Conservation (phyloP, 2,797 vertebrate species). For the Epinephelus awoara region DNA sequence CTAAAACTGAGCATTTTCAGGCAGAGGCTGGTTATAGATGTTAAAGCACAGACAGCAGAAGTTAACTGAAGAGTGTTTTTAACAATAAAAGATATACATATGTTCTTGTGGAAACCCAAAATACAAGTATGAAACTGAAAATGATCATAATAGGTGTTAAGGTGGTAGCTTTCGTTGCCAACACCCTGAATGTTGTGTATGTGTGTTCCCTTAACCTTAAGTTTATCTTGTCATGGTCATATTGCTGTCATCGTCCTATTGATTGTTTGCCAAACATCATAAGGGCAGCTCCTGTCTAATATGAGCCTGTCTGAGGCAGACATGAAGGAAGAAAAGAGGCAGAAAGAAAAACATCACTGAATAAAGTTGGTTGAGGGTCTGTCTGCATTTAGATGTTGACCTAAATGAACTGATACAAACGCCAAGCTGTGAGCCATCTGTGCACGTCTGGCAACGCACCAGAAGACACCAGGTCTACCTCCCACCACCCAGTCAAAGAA, state of each 20-base stretch:
- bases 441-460: no score
- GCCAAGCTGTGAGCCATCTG: not conserved
- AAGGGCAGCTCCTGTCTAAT: not conserved
- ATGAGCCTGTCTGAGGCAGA: not conserved
- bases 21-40: no score
- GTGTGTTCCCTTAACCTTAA: not conserved
- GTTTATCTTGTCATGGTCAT: not conserved
- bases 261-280: no score
- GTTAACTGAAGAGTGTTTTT: no score
- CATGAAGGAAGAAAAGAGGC: not conserved
- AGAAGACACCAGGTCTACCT: not conserved
- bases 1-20: no score
- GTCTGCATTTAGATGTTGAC: not conserved
- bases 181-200: not conserved
- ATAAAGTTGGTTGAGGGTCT: not conserved
- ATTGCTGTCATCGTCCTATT: not conserved
- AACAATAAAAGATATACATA: no score
- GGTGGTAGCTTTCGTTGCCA: not conserved
- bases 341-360: not conserved
- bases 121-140: no score
- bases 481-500: not conserved
- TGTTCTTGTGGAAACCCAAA: no score
- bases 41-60: no score
- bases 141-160: not conserved
- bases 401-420: not conserved